phyloP scores from a whole-genome alignment of 2,888 invertebrate genomes.

The Cheilosia urbana region DNA sequence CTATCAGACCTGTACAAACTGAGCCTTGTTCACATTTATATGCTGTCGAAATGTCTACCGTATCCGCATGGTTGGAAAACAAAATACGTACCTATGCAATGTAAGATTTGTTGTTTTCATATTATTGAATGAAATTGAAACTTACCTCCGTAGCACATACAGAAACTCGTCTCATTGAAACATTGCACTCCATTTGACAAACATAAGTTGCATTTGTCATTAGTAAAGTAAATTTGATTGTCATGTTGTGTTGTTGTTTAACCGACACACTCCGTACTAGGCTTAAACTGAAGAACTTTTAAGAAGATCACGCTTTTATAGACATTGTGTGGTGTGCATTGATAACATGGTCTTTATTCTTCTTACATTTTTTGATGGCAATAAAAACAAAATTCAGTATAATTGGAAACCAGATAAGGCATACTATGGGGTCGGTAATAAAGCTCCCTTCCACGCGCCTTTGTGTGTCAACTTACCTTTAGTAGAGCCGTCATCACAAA shows the following conservation, averaged over 20 bases:
- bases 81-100: background rate
- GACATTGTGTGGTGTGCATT: too few relatives aligned
- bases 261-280: background rate
- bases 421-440: too few relatives aligned
- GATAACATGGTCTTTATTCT: background rate
- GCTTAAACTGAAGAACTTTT: background rate
- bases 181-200: slow-evolving; percentile 77
- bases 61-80: slow-evolving; percentile 13
- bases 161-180: slow-evolving; percentile 77
- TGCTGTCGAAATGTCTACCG: slow-evolving; percentile 59
- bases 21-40: slow-evolving; percentile 78
- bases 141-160: slow-evolving; percentile 73
- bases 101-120: background rate
- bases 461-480: too few relatives aligned
- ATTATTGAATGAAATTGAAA: background rate
- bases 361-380: background rate
- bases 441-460: too few relatives aligned
- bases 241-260: slow-evolving; percentile 1
- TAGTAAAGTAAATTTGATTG: background rate
- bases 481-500: too few relatives aligned
- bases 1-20: slow-evolving; percentile 79
- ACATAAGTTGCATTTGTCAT: slow-evolving; percentile 76
- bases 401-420: background rate
- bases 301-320: slow-evolving; percentile 3
- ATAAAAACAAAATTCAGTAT: background rate